Percentiles rank a stretch among this genome's conserved stretches.
These are phyloP conservation scores for Ranitomeya variabilis DNA, from an alignment of 2,113 vertebrate species.

Conservation along the genomic window DNA sequence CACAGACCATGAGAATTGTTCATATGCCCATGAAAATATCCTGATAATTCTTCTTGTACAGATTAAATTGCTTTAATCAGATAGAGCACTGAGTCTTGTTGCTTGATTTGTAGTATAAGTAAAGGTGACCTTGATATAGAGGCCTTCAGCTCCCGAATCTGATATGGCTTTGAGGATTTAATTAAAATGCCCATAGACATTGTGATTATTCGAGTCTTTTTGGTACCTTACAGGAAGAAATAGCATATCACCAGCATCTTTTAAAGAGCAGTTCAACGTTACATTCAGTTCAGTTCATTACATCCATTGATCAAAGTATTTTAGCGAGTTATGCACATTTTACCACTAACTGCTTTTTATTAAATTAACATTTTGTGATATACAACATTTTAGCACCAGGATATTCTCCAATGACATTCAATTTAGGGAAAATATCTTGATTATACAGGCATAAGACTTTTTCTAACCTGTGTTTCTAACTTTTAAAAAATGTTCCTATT, in stretches of 20 bases:
- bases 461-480: neutral
- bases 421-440: neutral
- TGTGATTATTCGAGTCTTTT: conserved; percentile 2
- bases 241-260: conserved; percentile 21
- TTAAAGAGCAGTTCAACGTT: conserved; percentile 13
- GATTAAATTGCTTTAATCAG: conserved; percentile 34
- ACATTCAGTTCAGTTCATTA: conserved; percentile 9
- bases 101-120: conserved; percentile 16
- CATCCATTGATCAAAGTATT: conserved; percentile 4
- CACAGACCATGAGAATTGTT: neutral
- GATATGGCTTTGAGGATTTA: conserved; percentile 26
- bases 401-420: neutral
- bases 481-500: neutral
- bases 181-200: conserved; percentile 32
- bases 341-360: neutral
- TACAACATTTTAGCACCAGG: neutral
- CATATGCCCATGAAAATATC: conserved; percentile 14
- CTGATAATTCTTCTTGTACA: conserved; percentile 15
- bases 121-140: conserved; percentile 25
- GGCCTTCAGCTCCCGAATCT: conserved; percentile 14
- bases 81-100: conserved; percentile 31
- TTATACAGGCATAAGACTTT: neutral
- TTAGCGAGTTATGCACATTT: neutral
- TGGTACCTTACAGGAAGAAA: conserved; percentile 32
- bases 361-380: conserved; percentile 21